These are phyloP conservation scores for Agriotes lineatus DNA, from an alignment of 2,888 invertebrate species.

Conservation along the genomic window DNA sequence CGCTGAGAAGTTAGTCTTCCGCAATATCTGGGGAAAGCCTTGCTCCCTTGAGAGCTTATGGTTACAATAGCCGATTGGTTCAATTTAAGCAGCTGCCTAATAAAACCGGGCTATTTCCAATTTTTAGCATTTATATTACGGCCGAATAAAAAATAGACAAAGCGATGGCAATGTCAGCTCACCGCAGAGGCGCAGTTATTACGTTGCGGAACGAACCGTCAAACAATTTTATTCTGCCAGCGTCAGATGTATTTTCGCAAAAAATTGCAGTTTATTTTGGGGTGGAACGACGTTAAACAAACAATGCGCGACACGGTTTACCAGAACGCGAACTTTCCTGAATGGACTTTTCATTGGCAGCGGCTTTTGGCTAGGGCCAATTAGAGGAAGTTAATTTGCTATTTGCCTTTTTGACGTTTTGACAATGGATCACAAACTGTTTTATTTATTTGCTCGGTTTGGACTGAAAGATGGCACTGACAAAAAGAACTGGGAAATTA, in stretches of 20 bases:
- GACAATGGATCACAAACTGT: too few relatives aligned
- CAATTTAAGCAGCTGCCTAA: neutral
- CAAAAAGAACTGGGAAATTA: too few relatives aligned
- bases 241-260: neutral
- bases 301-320: neutral
- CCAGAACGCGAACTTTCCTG: neutral
- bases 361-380: too few relatives aligned
- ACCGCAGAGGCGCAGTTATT: neutral
- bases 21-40: conserved; percentile 2
- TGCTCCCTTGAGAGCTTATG: neutral
- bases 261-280: neutral
- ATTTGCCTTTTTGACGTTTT: too few relatives aligned
- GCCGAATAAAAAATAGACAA: neutral
- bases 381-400: too few relatives aligned
- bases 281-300: neutral
- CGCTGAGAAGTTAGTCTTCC: conserved; percentile 12
- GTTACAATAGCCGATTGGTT: neutral
- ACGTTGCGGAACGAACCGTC: conserved; percentile 3
- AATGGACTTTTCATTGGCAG: too few relatives aligned
- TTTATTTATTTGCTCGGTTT: too few relatives aligned
- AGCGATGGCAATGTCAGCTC: neutral
- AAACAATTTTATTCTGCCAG: conserved; percentile 4
- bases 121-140: neutral
- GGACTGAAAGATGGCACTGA: too few relatives aligned
- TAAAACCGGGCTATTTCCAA: neutral